Conservation (phyloP, 2,888 invertebrate genomes). For the Aphrophora alni region DNA sequence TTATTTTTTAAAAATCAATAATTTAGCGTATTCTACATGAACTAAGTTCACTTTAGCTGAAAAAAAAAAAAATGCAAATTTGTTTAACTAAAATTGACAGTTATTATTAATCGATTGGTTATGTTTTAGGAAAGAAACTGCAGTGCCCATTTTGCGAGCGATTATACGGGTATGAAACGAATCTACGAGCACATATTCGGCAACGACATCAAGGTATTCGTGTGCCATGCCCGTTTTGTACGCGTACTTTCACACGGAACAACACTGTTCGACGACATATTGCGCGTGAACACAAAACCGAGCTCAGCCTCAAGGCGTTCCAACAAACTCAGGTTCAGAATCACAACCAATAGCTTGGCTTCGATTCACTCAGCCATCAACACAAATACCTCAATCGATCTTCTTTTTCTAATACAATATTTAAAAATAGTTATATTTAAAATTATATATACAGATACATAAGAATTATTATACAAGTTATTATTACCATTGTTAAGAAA, state of each 20-base stretch:
- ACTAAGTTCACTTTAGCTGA: no score
- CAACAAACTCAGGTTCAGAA: constrained; percentile 57
- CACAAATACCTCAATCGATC: constrained; percentile 49
- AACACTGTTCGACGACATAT: constrained; percentile 91
- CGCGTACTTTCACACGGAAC: constrained; percentile 90
- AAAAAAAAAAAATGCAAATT: no score
- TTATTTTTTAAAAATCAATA: no score
- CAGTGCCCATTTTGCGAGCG: constrained; percentile 93
- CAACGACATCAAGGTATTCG: constrained; percentile 92
- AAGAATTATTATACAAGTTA: constrained; percentile 44
- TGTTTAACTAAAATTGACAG: no score
- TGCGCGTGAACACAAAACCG: constrained; percentile 86
- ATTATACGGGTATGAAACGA: constrained; percentile 91
- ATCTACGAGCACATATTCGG: constrained; percentile 87
- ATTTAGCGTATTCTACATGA: no score
- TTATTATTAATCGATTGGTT: not conserved
- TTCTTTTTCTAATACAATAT: constrained; percentile 43
- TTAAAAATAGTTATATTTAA: constrained; percentile 41
- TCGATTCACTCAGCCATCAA: constrained; percentile 28
- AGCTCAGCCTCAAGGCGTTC: constrained; percentile 70
- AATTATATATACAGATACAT: constrained; percentile 43
- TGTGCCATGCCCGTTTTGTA: constrained; percentile 89
- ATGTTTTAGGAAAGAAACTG: constrained; percentile 78
- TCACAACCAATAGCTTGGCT: constrained; percentile 55
- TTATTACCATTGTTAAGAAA: constrained; percentile 43